Conservation (phyloP, 2,888 invertebrate genomes). For the Thera obeliscata region DNA sequence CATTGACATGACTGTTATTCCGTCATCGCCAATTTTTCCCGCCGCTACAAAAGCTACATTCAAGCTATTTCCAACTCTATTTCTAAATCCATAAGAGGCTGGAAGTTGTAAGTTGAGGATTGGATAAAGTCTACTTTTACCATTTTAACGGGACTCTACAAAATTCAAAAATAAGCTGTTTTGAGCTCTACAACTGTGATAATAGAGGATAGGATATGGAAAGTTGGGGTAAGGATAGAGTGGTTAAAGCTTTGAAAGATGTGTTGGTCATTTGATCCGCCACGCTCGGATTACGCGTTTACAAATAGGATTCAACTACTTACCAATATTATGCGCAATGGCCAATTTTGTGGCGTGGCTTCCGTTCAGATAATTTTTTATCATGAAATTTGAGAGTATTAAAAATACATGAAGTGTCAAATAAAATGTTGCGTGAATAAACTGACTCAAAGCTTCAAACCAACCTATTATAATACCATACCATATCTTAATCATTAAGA, state of each 20-base stretch:
- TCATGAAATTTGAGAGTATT: slow-evolving; percentile 13
- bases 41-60: slow-evolving; percentile 1
- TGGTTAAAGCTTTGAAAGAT: slow-evolving; percentile 38
- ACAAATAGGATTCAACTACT: slow-evolving; percentile 59
- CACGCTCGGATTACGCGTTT: slow-evolving; percentile 57
- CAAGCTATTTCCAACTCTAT: slow-evolving; percentile 22
- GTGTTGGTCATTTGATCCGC: slow-evolving; percentile 62
- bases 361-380: slow-evolving; percentile 20
- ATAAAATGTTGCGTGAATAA: no score
- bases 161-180: slow-evolving; percentile 6
- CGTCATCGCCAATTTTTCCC: slow-evolving; percentile 23
- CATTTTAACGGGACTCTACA: neutral
- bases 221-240: slow-evolving; percentile 1
- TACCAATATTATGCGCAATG: slow-evolving; percentile 41
- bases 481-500: no score
- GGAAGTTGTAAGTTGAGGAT: slow-evolving; percentile 1
- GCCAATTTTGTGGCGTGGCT: slow-evolving; percentile 28
- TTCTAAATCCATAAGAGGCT: neutral
- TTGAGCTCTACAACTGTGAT: neutral
- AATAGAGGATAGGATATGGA: slow-evolving; percentile 4
- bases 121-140: slow-evolving; percentile 9
- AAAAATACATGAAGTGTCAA: no score
- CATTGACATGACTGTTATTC: slow-evolving; percentile 41
- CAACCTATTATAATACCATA: no score
- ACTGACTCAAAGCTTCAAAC: no score